Percentiles rank a stretch among this genome's conserved stretches.
Conservation (phyloP, 2,113 vertebrate species). For the Murina feae region DNA sequence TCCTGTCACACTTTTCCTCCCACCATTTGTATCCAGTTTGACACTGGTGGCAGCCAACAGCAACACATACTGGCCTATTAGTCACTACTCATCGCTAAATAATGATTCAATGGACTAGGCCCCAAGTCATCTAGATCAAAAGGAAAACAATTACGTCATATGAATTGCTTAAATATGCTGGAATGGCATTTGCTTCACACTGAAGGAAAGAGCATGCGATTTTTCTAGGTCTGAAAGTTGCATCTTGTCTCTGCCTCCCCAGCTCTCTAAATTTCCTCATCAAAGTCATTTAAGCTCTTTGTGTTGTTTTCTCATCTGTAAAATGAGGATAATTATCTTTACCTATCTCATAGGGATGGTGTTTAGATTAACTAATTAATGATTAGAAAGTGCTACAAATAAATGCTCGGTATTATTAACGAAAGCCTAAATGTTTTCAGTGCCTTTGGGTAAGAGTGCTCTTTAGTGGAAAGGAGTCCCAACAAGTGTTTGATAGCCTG, state of each 20-base stretch:
- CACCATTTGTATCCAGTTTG: background rate
- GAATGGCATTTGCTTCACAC: background rate
- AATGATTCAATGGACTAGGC: background rate
- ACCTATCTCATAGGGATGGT: constrained; percentile 67
- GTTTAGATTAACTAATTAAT: constrained; percentile 75
- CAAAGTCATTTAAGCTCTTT: constrained; percentile 72
- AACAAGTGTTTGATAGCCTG: constrained; percentile 34
- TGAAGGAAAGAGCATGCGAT: constrained; percentile 31
- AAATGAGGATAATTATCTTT: constrained; percentile 73
- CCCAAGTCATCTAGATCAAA: constrained; percentile 40
- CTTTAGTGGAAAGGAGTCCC: constrained; percentile 44
- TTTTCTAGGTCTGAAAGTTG: constrained; percentile 38
- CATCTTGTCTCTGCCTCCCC: constrained; percentile 6
- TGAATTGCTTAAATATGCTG: background rate
- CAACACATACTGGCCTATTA: background rate
- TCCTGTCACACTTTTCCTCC: background rate
- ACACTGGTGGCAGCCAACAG: background rate
- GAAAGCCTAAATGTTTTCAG: constrained; percentile 55
- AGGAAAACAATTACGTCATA: constrained; percentile 42
- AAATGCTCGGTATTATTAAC: constrained; percentile 63
- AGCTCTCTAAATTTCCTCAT: constrained; percentile 69
- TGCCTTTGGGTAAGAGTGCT: constrained; percentile 57
- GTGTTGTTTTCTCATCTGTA: constrained; percentile 73
- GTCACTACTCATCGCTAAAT: constrained; percentile 26
- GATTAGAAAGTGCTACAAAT: constrained; percentile 59